These are phyloP conservation scores for Megaceryle alcyon DNA, from an alignment of 2,797 vertebrate species.

Conservation along the genomic window DNA sequence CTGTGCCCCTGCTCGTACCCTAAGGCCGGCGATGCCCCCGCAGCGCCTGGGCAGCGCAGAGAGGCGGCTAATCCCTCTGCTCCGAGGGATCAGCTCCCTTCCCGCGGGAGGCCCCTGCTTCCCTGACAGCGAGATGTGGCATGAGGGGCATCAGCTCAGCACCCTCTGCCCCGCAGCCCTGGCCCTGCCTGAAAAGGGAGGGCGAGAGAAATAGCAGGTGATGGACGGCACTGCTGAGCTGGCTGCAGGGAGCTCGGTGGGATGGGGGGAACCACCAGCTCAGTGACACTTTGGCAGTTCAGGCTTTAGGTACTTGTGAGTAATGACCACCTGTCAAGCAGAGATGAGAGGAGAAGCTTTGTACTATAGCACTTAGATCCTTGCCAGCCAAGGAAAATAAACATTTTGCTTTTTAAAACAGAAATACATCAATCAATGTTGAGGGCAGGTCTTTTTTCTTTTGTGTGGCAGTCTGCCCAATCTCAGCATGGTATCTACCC, in stretches of 20 bases:
- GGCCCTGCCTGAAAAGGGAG: neutral
- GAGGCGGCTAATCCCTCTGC: neutral
- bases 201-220: neutral
- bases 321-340: neutral
- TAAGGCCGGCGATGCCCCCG: fast-evolving
- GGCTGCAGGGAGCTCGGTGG: neutral
- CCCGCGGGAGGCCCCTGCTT: neutral
- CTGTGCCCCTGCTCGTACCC: neutral
- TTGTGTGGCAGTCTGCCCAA: neutral
- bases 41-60: fast-evolving
- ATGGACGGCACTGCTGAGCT: neutral
- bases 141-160: fast-evolving
- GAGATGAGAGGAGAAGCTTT: neutral
- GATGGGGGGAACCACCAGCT: fast-evolving
- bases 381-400: slow-evolving; percentile 32
- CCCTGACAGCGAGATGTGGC: fast-evolving
- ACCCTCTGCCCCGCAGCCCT: fast-evolving
- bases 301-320: neutral
- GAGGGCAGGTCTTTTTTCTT: neutral
- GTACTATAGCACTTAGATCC: neutral
- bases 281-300: neutral
- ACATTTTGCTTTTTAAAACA: slow-evolving; percentile 3
- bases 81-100: neutral
- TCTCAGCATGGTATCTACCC: neutral
- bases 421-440: slow-evolving; percentile 16